Conservation (phyloP, 1,140 invertebrate species). For the Camponotus pennsylvanicus region DNA sequence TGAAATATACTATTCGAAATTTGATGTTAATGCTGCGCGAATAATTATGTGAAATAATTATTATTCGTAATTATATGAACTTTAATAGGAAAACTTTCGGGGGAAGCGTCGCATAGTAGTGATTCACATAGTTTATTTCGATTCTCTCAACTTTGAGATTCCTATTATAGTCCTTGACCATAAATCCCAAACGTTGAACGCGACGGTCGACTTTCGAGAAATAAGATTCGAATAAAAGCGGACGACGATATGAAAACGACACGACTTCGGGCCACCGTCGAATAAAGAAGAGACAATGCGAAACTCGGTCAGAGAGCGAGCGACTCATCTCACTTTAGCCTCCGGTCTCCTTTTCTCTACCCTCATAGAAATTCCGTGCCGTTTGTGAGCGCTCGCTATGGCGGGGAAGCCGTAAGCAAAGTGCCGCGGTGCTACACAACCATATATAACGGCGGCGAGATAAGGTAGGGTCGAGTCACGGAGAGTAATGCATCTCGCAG, state of each 20-base stretch:
- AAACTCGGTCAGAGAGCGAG: conserved; percentile 12
- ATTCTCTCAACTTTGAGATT: not conserved
- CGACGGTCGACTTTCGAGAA: not conserved
- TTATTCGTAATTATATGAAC: not conserved
- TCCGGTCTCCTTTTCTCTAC: conserved; percentile 38
- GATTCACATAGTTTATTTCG: not conserved
- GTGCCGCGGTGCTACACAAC: conserved; percentile 60
- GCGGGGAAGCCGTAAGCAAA: conserved; percentile 68
- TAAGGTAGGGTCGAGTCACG: conserved; percentile 64
- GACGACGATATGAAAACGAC: conserved; percentile 46
- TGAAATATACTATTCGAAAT: not conserved
- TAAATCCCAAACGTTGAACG: not conserved
- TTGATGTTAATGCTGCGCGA: not conserved
- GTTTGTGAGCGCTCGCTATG: conserved; percentile 68
- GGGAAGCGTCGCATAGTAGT: not conserved
- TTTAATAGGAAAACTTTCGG: not conserved
- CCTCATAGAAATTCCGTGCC: conserved; percentile 78
- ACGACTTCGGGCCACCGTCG: conserved; percentile 18
- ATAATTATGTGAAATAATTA: not conserved
- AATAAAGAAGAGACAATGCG: conserved; percentile 34
- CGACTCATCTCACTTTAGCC: conserved; percentile 13
- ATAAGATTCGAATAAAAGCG: conserved; percentile 66
- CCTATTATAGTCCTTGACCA: not conserved
- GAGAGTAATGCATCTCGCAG: conserved; percentile 70
- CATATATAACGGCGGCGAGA: conserved; percentile 74